Base-by-base conservation (phyloP, 2,888 invertebrate genomes). In the Eristalinus sepulchralis region DNA sequence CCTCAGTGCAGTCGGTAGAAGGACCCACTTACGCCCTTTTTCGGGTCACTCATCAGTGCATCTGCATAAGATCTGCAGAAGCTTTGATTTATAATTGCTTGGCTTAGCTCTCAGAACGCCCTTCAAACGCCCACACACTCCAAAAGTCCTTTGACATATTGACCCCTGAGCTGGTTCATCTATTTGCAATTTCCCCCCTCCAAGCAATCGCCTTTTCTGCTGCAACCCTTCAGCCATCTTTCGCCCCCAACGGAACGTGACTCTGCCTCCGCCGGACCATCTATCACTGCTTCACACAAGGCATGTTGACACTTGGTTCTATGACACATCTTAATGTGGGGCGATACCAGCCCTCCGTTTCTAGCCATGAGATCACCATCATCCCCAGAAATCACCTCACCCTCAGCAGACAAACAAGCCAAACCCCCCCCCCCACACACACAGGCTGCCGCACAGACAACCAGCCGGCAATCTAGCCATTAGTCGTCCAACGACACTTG, bases 401-500 rank as follows among this genome's bases (percentile, higher is more conserved):
- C 39, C 39, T 34, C 47, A 77, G 72, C 47, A 77, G 72, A 77
- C 76, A 77, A 85, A 85, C 85, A 81, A 77, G 53, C 17, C 17
- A 34, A n/a, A n/a, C n/a, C n/a, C 34, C 34, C 5, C 27, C 27
- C 27, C 27, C 27, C 27, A 27, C 27, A 27, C 34, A 34, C 47
- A 17, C 47, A 17, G 17, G 6, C 34, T 9, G 34, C 34, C 34
- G 9, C 10, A 34, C 34, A 34, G 6, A 1, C 34, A 34, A 34
- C 3, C 39, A 39, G 1, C 39, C 39, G 13, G 47, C 17, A 47
- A 47, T 47, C 47, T 47, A 64, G 60, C 85, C 68, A 85, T 85
- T 85, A 85, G 68, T 72, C 62, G 72, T 68, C 77, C 67, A 81
- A 77, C 47, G 81, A 81, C 72, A 81, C 72, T 85, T 67, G 67